A percentile compares a stretch with the other conserved stretches of the same genome.
Evolutionary conservation across 2,113 vertebrate genomes (phyloP).

Genomic region (Poeciliopsis retropinna): DNA sequence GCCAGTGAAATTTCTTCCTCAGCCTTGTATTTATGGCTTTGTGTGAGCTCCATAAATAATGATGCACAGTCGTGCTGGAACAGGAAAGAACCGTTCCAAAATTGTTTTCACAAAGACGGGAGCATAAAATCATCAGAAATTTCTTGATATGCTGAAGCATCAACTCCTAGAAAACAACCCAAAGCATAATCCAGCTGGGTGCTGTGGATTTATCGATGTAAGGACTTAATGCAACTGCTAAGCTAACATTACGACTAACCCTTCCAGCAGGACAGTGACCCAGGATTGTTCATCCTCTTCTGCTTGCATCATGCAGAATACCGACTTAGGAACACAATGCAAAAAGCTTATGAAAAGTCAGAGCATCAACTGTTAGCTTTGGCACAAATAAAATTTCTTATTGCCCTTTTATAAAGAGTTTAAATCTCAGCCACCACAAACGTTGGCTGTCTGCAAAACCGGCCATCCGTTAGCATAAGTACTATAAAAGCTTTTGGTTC

Average conservation of each 20-base stretch:
- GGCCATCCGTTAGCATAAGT: slow-evolving; percentile 16
- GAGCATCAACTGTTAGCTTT: not conserved
- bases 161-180: not conserved
- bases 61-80: too few species aligned
- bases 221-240: not conserved
- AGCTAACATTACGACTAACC: not conserved
- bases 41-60: too few species aligned
- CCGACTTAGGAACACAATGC: not conserved
- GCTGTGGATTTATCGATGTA: not conserved
- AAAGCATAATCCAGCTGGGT: not conserved
- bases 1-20: not conserved
- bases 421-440: not conserved
- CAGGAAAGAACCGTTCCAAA: not conserved
- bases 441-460: slow-evolving; percentile 10
- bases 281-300: not conserved
- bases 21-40: too few species aligned
- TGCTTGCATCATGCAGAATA: slow-evolving; percentile 13
- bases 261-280: not conserved
- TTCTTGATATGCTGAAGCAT: not conserved
- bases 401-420: not conserved
- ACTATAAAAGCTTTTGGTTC: slow-evolving; percentile 13
- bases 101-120: not conserved
- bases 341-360: not conserved
- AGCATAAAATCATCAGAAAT: not conserved
- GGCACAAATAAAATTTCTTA: slow-evolving; percentile 26